A percentile compares a stretch with the other conserved stretches of the same genome.
Conservation (phyloP, 2,113 vertebrate species). For the Calyptommatus sinebrachiatus region DNA sequence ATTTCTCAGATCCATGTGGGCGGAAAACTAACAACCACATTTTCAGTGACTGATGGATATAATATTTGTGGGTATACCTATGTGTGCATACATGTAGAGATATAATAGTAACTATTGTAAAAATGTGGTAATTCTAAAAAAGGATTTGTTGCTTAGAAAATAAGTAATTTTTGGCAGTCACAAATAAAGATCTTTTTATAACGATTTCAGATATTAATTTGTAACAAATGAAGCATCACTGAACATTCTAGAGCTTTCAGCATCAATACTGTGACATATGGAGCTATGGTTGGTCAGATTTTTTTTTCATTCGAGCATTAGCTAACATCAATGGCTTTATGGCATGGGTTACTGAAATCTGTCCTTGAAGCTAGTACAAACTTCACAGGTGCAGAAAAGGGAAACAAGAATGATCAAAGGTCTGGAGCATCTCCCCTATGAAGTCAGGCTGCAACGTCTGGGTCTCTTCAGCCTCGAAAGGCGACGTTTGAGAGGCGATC, state of each 20-base stretch:
- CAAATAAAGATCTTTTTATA: neutral
- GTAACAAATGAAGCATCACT: neutral
- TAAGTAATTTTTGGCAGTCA: neutral
- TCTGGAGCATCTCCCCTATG: too few relatives aligned
- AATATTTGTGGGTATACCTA: neutral
- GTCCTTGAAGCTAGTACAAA: neutral
- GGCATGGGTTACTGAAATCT: neutral
- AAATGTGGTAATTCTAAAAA: neutral
- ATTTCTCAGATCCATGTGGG: neutral
- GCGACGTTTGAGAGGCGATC: too few relatives aligned
- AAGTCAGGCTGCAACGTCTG: too few relatives aligned
- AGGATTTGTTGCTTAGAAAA: neutral
- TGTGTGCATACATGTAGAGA: neutral
- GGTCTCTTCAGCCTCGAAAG: too few relatives aligned
- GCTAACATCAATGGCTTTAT: neutral
- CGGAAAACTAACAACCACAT: neutral
- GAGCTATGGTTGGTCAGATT: neutral
- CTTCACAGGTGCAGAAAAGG: too few relatives aligned
- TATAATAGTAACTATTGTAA: neutral
- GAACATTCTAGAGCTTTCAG: slow-evolving; percentile 1
- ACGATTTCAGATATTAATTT: neutral
- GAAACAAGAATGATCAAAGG: too few relatives aligned
- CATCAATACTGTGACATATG: slow-evolving; percentile 10
- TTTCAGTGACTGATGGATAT: neutral
- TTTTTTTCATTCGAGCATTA: neutral